These are phyloP conservation scores for Antheraea yamamai DNA, from an alignment of 2,888 invertebrate genomes.

Conservation along the genomic window DNA sequence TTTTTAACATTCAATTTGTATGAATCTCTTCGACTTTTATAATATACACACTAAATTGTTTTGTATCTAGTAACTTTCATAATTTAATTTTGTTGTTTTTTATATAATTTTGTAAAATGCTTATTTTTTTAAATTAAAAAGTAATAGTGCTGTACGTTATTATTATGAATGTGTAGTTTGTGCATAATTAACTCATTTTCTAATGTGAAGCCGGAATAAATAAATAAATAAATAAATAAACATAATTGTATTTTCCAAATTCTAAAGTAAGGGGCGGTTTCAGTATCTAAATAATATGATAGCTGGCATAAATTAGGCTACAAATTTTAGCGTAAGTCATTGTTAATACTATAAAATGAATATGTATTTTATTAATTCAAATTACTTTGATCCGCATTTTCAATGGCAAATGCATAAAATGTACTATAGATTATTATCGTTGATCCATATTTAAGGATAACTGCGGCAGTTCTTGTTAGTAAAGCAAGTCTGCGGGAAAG, in stretches of 20 bases:
- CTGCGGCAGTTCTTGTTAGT: not conserved
- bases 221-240: too few relatives aligned
- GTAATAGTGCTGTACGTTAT: too few relatives aligned
- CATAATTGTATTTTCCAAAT: not conserved
- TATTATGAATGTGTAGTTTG: too few relatives aligned
- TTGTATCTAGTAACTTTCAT: too few relatives aligned
- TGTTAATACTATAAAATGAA: not conserved
- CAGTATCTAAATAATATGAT: not conserved
- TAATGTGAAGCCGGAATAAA: too few relatives aligned
- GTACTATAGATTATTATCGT: not conserved
- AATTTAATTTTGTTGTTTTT: too few relatives aligned
- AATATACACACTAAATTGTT: too few relatives aligned
- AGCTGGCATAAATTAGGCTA: not conserved
- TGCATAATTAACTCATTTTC: too few relatives aligned
- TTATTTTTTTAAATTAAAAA: too few relatives aligned
- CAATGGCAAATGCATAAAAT: conserved; percentile 3
- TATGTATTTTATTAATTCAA: not conserved
- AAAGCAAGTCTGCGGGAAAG: not conserved
- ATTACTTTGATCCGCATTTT: not conserved
- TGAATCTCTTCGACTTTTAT: not conserved
- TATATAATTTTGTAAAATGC: too few relatives aligned
- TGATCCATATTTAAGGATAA: not conserved
- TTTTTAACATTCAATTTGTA: not conserved
- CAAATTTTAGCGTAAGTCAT: not conserved
- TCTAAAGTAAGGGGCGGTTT: not conserved